A percentile compares a stretch with the other conserved stretches of the same genome.
Evolutionary conservation across 1,140 invertebrate species (phyloP).

Genomic region (Eriocheir sinensis): DNA sequence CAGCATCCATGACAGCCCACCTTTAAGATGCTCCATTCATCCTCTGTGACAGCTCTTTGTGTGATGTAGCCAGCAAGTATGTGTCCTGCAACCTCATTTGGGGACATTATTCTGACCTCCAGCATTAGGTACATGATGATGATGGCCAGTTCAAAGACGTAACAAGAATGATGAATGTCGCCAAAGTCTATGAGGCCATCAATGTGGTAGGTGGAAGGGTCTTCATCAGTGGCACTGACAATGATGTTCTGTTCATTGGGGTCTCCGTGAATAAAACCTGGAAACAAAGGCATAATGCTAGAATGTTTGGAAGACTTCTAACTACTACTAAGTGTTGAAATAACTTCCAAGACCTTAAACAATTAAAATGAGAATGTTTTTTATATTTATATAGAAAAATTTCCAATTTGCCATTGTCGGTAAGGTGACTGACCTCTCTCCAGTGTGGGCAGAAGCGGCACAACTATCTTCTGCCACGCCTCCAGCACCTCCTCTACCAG

Average conservation of each 20-base stretch:
- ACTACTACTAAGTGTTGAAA: no score
- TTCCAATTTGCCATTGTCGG: no score
- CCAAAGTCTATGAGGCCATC: constrained; percentile 91
- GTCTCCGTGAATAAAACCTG: constrained; percentile 93
- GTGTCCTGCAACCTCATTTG: constrained; percentile 86
- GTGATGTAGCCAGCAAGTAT: constrained; percentile 89
- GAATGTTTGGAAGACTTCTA: not conserved
- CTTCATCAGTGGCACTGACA: constrained; percentile 81
- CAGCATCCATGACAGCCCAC: not conserved
- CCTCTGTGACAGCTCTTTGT: constrained; percentile 86
- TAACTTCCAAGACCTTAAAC: no score
- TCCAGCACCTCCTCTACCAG: constrained; percentile 86
- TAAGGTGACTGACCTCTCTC: constrained; percentile 83
- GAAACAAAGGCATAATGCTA: not conserved
- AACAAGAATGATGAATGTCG: constrained; percentile 88
- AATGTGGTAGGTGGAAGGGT: constrained; percentile 79
- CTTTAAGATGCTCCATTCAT: constrained; percentile 81
- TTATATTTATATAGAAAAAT: not conserved
- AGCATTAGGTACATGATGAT: constrained; percentile 91
- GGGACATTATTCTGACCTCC: constrained; percentile 83
- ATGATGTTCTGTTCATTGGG: constrained; percentile 95
- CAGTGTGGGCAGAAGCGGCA: constrained; percentile 84
- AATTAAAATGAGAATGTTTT: not conserved
- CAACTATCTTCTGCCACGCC: constrained; percentile 86
- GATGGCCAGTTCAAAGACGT: constrained; percentile 93